Percentiles rank a stretch among this genome's conserved stretches.
Conservation (phyloP, 2,113 vertebrate species). For the Tragelaphus buxtoni region DNA sequence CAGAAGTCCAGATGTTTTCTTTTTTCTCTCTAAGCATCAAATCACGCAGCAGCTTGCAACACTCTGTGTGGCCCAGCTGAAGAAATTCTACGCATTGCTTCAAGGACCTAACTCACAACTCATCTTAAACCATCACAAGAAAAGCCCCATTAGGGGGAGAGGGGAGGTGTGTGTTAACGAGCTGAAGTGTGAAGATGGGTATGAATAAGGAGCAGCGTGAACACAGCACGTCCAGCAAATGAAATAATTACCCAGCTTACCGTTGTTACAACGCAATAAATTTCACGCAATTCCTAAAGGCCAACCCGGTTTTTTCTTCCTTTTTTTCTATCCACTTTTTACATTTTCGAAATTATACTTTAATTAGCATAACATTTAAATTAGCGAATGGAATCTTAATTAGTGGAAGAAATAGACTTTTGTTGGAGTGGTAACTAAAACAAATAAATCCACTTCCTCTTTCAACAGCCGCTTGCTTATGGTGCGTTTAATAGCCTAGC, state of each 20-base stretch:
- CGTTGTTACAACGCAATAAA: slow-evolving; percentile 78
- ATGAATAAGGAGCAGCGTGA: slow-evolving; percentile 67
- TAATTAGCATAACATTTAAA: slow-evolving; percentile 90
- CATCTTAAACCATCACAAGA: slow-evolving; percentile 72
- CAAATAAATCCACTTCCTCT: slow-evolving; percentile 87
- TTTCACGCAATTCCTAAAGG: slow-evolving; percentile 82
- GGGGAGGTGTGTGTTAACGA: slow-evolving; percentile 73
- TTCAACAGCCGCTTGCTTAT: slow-evolving; percentile 85
- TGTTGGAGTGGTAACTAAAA: slow-evolving; percentile 85
- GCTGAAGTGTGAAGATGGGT: slow-evolving; percentile 70
- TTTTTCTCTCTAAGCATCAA: slow-evolving; percentile 14
- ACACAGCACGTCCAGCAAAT: slow-evolving; percentile 71
- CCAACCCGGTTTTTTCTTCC: slow-evolving; percentile 68
- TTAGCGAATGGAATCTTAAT: slow-evolving; percentile 87
- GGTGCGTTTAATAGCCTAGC: slow-evolving; percentile 84
- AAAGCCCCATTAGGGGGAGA: slow-evolving; percentile 67
- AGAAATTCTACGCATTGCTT: slow-evolving; percentile 53
- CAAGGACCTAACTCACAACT: slow-evolving; percentile 67
- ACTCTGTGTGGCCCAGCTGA: slow-evolving; percentile 58
- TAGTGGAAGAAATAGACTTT: slow-evolving; percentile 87
- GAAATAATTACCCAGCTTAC: slow-evolving; percentile 79
- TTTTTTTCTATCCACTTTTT: slow-evolving; percentile 73
- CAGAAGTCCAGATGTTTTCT: slow-evolving; percentile 47
- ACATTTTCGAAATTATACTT: slow-evolving; percentile 84
- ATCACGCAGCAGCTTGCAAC: slow-evolving; percentile 52